phyloP scores from a whole-genome alignment of 2,888 invertebrate species.

The Drosophila histrio region DNA sequence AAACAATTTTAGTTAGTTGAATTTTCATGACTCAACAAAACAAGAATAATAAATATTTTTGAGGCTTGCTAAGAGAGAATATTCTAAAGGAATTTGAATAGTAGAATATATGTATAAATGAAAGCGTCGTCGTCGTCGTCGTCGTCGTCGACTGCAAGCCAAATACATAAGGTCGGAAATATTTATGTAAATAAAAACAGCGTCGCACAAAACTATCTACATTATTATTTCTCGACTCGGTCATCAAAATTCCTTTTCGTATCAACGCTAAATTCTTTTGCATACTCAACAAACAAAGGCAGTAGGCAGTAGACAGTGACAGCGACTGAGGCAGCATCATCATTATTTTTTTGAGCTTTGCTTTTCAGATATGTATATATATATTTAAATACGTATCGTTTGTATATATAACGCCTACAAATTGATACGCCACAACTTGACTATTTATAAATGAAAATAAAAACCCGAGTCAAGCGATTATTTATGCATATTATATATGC shows the following conservation, averaged over 20 bases:
- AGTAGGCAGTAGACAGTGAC: not conserved
- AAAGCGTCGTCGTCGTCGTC: not conserved
- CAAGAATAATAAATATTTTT: not conserved
- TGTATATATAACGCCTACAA: constrained; percentile 33
- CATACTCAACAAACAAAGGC: constrained; percentile 17
- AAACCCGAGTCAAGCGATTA: constrained; percentile 13
- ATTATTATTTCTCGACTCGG: constrained; percentile 13
- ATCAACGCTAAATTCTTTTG: constrained; percentile 42
- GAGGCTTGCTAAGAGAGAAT: constrained; percentile 1
- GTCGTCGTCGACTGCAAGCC: constrained; percentile 4
- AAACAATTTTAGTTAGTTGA: constrained; percentile 2
- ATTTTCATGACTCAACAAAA: not conserved
- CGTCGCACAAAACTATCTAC: constrained; percentile 13
- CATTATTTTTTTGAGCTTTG: constrained; percentile 30
- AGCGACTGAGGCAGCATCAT: constrained; percentile 15
- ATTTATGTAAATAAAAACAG: constrained; percentile 19
- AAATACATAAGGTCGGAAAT: constrained; percentile 19
- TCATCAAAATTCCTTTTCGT: constrained; percentile 38
- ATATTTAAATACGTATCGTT: not conserved
- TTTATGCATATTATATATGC: constrained; percentile 35
- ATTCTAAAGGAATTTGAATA: constrained; percentile 6
- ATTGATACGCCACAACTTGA: constrained; percentile 38
- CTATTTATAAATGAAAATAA: constrained; percentile 28
- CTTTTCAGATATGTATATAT: constrained; percentile 7
- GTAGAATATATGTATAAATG: not conserved